Base-by-base conservation (phyloP, 2,113 vertebrate genomes). In the Tursiops truncatus region DNA sequence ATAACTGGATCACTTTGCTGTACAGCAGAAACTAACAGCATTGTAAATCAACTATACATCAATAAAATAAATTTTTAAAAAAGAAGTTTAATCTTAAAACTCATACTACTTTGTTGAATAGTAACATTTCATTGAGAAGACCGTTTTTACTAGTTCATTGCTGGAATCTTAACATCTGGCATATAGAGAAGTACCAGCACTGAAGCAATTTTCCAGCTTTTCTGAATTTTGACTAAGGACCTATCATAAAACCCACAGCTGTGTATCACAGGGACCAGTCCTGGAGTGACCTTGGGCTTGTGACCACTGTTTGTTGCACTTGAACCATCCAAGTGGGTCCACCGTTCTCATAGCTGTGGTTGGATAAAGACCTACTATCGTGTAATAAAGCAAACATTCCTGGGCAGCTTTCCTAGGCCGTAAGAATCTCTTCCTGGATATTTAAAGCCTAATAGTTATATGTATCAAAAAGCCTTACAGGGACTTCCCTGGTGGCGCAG, bases 261-360 rank as follows among this genome's bases (percentile, higher is more conserved):
- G 53, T 2, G 1, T 12, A 12, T 44, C 6, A 1, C 28, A 6
- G 31, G 31, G 15, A 23, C 7, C 33, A 4, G 33, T 17, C 13
- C 18, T 18, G 13, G 14, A 73, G 56, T 31, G 5, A 26, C 41
- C 56, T 20, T 73, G 56, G 8, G 12, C 44, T 38, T 65, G 38
- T 13, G 38, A 50, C 4, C 23, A 10, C 44, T 21, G 21, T 17
- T 36, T 28, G 0, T 20, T 50, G 31, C 18, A 20, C 15, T 26
- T 41, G 53, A 86, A 53, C 26, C 25, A 0, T 10, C 81, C 62
- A 28, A 21, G 41, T 4, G 33, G 14, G 33, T 25, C 62, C 28
- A 18, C 70, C 68, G 47, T 20, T 38, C 68, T 50, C 33, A 14
- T 12, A 68, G 38, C 50, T 23, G 1, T 60, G 33, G 6, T 53